Evolutionary conservation across 2,888 invertebrate genomes (phyloP), one percentile per base, ranked within the genome.

Genomic region (Lasioglossum figueresi): DNA sequence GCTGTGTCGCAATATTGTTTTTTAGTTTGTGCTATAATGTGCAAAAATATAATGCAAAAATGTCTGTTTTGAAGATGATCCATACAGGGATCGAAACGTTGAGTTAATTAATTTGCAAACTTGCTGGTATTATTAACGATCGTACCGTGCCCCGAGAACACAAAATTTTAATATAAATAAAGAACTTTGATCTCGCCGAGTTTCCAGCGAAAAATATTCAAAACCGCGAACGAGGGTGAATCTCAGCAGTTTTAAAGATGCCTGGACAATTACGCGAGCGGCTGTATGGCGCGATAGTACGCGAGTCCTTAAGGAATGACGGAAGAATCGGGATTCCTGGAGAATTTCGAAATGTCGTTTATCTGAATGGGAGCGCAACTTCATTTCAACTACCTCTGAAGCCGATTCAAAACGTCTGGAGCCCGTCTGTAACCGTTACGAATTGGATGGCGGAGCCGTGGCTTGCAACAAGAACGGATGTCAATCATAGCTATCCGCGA

Each of bases 351-450:
- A 34, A 34, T 37, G 66, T 34, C 66, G 66, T 34, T 66, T 66
- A 19, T 19, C 10, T 34, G 34, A 66, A 66, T 66, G 63, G 63
- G 16, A 31, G 31, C 34, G 66, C 34, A 66, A 66, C 66, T 66
- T 66, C 66, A 3, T 52, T 71, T 52, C 63, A 63, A 73, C 31
- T 37, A 56, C 14, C 70, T 16, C 12, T 56, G 27, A 37, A 73
- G 66, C 56, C 59, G 71, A 76, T 83, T 63, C 27, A 37, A 63
- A 59, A 23, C 59, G 81, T 80, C 75, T 66, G 40, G 63, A 43
- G 52, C 27, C 76, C 43, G 81, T 66, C 82, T 52, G 52, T 71
- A 83, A 83, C 72, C 82, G 83, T 81, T 74, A 83, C 63, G 63
- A 72, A 72, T 76, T 63, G 59, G 71, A 83, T 34, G 76, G 34